These are phyloP conservation scores for Sphaerophoria taeniata DNA, from an alignment of 2,888 invertebrate species.

Conservation along the genomic window DNA sequence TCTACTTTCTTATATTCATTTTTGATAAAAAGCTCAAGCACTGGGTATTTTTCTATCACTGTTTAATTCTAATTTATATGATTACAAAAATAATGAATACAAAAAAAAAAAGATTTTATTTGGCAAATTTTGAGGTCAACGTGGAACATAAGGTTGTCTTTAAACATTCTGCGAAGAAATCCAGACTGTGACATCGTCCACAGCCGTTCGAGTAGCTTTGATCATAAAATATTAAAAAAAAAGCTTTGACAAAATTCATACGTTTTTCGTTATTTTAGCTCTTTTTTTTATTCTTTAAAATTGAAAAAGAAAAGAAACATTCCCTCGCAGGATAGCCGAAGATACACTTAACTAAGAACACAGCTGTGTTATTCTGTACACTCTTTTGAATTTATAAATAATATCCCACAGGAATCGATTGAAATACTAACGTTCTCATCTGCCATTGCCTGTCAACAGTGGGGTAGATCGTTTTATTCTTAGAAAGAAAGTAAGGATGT, in stretches of 20 bases:
- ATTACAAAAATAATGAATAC: too few species aligned
- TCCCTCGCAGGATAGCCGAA: not conserved
- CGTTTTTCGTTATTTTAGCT: not conserved
- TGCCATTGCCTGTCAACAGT: not conserved
- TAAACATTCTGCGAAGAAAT: too few species aligned
- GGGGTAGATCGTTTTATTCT: too few species aligned
- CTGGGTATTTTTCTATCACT: too few species aligned
- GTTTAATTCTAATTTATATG: too few species aligned
- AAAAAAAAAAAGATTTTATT: too few species aligned
- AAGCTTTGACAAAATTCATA: not conserved
- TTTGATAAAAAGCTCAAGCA: too few species aligned
- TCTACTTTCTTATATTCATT: too few species aligned
- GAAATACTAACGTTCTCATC: constrained; percentile 40
- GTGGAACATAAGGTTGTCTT: too few species aligned
- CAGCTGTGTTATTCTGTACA: constrained; percentile 17
- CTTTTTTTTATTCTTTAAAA: constrained; percentile 3
- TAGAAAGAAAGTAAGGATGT: too few species aligned
- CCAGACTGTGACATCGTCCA: too few species aligned
- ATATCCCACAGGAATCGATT: constrained; percentile 56
- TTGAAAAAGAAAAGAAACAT: constrained; percentile 17
- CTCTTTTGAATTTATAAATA: constrained; percentile 56
- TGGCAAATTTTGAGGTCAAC: too few species aligned
- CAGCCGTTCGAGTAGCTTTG: not conserved
- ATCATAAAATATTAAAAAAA: constrained; percentile 20
- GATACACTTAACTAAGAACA: constrained; percentile 28